Percentiles rank a stretch among this genome's conserved stretches.
phyloP scores from a whole-genome alignment of 2,888 invertebrate genomes.

The Parelbella ahira region DNA sequence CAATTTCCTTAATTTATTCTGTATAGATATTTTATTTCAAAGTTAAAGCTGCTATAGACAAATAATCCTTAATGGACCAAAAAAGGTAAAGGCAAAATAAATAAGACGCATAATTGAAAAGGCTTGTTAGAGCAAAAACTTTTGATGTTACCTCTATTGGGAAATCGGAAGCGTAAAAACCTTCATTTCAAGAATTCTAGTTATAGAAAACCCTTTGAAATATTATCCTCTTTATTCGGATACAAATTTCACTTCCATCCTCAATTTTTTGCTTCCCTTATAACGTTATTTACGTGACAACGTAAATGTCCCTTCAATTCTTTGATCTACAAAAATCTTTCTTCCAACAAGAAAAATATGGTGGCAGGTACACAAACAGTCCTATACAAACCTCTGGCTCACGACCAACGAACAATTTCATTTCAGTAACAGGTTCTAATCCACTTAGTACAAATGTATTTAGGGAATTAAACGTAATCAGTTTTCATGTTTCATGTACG shows the following conservation, averaged over 20 bases:
- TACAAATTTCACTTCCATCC: conserved; percentile 5
- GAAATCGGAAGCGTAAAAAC: conserved; percentile 2
- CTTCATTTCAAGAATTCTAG: conserved; percentile 1
- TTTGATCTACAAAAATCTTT: conserved; percentile 6
- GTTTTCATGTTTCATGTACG: conserved; percentile 4
- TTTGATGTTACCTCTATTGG: background rate
- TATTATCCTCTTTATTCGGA: background rate
- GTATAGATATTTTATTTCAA: too few relatives aligned
- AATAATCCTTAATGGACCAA: too few relatives aligned
- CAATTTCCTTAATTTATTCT: too few relatives aligned
- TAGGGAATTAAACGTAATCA: conserved; percentile 14
- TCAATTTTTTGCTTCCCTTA: conserved; percentile 1
- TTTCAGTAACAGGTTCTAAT: conserved; percentile 22
- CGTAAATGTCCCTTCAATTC: conserved; percentile 6
- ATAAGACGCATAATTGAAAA: too few relatives aligned
- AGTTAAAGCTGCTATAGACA: conserved; percentile 90
- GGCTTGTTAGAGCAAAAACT: too few relatives aligned
- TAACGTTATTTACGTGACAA: conserved; percentile 9
- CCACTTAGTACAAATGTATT: conserved; percentile 20
- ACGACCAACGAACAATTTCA: conserved; percentile 19
- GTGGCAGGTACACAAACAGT: conserved; percentile 3
- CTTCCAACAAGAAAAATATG: conserved; percentile 6
- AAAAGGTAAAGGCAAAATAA: too few relatives aligned
- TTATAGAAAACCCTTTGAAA: conserved; percentile 4
- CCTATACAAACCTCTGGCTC: conserved; percentile 12